Base-by-base conservation (phyloP, 1,140 invertebrate species). In the Drosophila malerkotliana region DNA sequence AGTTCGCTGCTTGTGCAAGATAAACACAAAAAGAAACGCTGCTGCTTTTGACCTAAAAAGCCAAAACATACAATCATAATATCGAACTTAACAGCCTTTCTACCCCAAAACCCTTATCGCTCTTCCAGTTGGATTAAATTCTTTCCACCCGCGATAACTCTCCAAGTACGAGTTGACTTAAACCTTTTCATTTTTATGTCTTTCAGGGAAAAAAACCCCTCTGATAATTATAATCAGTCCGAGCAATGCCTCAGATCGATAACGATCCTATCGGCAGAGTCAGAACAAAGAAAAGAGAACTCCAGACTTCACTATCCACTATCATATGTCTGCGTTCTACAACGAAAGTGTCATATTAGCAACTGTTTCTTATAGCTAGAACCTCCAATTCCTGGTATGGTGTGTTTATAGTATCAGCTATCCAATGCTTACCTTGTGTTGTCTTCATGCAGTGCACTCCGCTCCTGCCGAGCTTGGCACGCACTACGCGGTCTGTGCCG, bases 381-480 rank as follows among this genome's bases (percentile, higher is more conserved):
- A 21, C 21, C 3, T 21, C 21, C 3, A 3, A 21, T 21, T 21
- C 21, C 21, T 21, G 21, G 21, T 21, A 21, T 18, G 18, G 18
- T 18, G 21, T 21, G 21, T 21, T 21, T 21, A 21, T 21, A 0
- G 21, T 21, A 21, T 21, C 26, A 5, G 26, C 5, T 28, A 7
- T 28, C 26, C 26, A 9, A 28, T 15, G 48, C 92, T 92, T 92
- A 96, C 96, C 95, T 95, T 98, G 97, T 93, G 95, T 94, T 93
- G 97, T 98, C 94, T 97, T 98, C 96, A 98, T 97, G 95, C 96
- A 97, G 92, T 98, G 97, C 59, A 97, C 96, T 82, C 97, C 97
- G 91, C 97, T 95, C 94, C 97, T 97, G 91, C 96, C 96, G 71
- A 97, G 94, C 93, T 97, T 98, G 92, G 96, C 97, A 93, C 97